Percentiles rank a stretch among this genome's conserved stretches.
Evolutionary conservation across 2,797 vertebrate species (phyloP).

Genomic region (Naso thynnoides): DNA sequence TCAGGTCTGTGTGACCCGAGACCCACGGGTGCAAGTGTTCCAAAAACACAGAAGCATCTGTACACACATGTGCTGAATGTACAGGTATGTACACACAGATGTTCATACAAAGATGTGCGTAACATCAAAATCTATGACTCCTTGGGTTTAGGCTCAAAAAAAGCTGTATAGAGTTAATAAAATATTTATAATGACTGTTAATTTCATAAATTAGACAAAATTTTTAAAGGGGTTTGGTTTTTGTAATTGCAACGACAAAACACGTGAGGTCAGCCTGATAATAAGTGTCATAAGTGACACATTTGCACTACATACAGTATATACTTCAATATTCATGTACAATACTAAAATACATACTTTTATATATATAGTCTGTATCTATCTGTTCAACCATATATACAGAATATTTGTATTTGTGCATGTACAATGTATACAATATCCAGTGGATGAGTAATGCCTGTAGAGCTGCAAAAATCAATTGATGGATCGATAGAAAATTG

Average conservation of each 20-base stretch:
- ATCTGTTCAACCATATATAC: background rate
- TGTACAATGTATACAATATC: background rate
- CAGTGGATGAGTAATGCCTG: background rate
- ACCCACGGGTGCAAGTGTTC: constrained; percentile 16
- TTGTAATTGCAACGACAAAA: background rate
- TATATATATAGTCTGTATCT: background rate
- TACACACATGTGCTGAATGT: constrained; percentile 24
- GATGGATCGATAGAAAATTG: too few relatives aligned
- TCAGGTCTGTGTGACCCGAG: constrained; percentile 37
- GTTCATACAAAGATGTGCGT: background rate
- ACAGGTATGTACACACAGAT: constrained; percentile 6
- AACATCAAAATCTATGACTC: background rate
- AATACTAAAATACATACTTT: too few relatives aligned
- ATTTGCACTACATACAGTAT: background rate
- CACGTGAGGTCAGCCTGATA: background rate
- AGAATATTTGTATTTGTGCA: background rate
- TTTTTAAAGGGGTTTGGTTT: background rate
- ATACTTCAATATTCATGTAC: background rate
- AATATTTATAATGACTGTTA: background rate
- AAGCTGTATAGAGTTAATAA: background rate
- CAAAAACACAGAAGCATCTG: constrained; percentile 37
- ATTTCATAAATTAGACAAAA: background rate
- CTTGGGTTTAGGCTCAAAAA: background rate
- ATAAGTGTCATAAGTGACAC: background rate
- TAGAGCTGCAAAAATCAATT: too few relatives aligned